A percentile compares a stretch with the other conserved stretches of the same genome.
phyloP scores from a whole-genome alignment of 2,888 invertebrate genomes.

The Amphipyra tragopoginis region DNA sequence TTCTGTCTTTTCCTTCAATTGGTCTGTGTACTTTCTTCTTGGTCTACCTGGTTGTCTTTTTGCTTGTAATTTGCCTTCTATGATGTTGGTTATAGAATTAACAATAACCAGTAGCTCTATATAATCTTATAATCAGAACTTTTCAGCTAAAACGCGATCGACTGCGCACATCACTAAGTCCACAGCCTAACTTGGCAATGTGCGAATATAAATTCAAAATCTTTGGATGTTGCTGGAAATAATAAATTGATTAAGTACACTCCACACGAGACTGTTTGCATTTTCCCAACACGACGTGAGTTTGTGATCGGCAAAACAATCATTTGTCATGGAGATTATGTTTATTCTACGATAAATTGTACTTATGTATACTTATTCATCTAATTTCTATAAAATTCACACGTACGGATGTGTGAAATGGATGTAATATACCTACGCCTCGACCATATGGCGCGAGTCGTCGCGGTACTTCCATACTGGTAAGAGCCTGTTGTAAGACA shows the following conservation, averaged over 20 bases:
- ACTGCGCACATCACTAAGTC: not conserved
- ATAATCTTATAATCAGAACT: too few relatives aligned
- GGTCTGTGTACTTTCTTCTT: too few relatives aligned
- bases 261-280: constrained; percentile 41
- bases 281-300: constrained; percentile 44
- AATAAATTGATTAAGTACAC: constrained; percentile 51
- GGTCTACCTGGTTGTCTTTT: too few relatives aligned
- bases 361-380: constrained; percentile 29
- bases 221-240: constrained; percentile 53
- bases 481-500: too few relatives aligned
- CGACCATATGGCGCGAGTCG: too few relatives aligned
- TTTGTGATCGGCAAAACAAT: constrained; percentile 48
- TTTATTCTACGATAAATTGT: constrained; percentile 28
- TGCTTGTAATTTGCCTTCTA: too few relatives aligned
- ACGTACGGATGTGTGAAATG: constrained; percentile 20
- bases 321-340: constrained; percentile 30
- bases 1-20: too few relatives aligned
- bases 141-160: constrained; percentile 1
- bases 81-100: too few relatives aligned
- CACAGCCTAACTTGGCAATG: constrained; percentile 25
- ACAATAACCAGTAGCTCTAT: too few relatives aligned
- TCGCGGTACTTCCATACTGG: too few relatives aligned
- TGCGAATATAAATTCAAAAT: constrained; percentile 54
- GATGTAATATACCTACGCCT: not conserved
- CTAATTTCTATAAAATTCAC: constrained; percentile 36